Evolutionary conservation across 2,113 vertebrate genomes (phyloP).

Genomic region (Actenoides hombroni): DNA sequence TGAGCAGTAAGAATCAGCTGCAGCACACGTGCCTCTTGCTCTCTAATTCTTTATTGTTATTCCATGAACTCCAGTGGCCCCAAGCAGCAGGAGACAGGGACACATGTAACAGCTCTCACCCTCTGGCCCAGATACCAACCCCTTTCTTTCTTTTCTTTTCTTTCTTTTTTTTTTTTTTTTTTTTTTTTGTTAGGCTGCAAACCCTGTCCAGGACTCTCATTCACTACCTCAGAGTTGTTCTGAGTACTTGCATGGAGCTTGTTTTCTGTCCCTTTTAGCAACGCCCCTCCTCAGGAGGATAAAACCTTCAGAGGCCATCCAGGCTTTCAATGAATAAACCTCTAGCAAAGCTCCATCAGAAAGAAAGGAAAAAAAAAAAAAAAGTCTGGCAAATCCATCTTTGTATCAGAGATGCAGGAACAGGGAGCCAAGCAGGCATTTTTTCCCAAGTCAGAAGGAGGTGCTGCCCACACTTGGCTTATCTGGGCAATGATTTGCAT

Average conservation of each 20-base stretch:
- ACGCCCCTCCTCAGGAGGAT: not conserved
- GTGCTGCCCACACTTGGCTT: conserved; percentile 28
- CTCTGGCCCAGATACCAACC: conserved; percentile 70
- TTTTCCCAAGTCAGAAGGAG: not conserved
- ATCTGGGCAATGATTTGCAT: conserved; percentile 48
- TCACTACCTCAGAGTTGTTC: not conserved
- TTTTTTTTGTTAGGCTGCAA: conserved; percentile 16
- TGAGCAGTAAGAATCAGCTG: conserved; percentile 74
- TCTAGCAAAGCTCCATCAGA: not conserved
- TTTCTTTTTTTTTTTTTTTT: not conserved
- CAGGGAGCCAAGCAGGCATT: not conserved
- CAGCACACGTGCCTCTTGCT: conserved; percentile 65
- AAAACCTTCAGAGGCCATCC: not conserved
- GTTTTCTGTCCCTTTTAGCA: conserved; percentile 42
- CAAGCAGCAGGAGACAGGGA: conserved; percentile 73
- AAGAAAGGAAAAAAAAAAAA: not conserved
- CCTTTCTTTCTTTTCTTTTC: not conserved
- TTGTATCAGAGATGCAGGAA: not conserved
- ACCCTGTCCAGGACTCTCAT: conserved; percentile 59
- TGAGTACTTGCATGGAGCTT: not conserved
- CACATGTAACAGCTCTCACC: conserved; percentile 79
- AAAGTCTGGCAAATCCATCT: not conserved
- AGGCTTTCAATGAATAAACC: conserved; percentile 1
- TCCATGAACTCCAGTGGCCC: conserved; percentile 60
- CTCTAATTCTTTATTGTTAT: conserved; percentile 73